phyloP scores from a whole-genome alignment of 2,113 vertebrate genomes.

The Onychostoma macrolepis region DNA sequence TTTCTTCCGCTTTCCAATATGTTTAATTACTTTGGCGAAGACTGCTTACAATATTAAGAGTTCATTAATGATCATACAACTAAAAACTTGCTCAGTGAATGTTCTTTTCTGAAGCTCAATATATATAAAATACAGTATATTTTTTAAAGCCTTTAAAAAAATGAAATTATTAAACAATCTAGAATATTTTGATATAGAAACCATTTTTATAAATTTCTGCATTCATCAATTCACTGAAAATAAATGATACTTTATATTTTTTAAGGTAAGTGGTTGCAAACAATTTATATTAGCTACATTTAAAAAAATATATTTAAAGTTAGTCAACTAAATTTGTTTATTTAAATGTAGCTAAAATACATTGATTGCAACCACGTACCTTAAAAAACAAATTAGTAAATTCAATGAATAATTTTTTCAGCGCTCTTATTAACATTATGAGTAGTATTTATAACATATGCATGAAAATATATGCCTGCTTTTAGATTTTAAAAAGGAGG shows the following conservation, averaged over 20 bases:
- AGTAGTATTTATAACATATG: not conserved
- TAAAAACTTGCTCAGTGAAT: not conserved
- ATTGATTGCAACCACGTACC: too few relatives aligned
- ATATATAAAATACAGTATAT: not conserved
- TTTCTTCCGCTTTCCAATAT: not conserved
- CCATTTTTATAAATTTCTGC: not conserved
- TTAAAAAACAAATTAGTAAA: too few relatives aligned
- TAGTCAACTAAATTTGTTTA: too few relatives aligned
- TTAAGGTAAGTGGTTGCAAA: too few relatives aligned
- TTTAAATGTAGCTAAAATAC: too few relatives aligned
- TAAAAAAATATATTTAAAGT: too few relatives aligned
- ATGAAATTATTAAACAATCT: too few relatives aligned
- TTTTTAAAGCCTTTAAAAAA: too few relatives aligned
- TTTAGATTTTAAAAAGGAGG: not conserved
- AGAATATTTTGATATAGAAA: not conserved
- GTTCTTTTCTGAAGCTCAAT: not conserved
- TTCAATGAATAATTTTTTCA: too few relatives aligned
- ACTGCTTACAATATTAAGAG: not conserved
- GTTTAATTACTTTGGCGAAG: conserved; percentile 26
- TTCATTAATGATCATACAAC: conserved; percentile 14
- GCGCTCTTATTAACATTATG: not conserved
- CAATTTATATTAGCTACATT: not conserved
- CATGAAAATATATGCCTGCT: not conserved
- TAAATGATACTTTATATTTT: too few relatives aligned
- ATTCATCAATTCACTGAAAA: not conserved